phyloP scores from a whole-genome alignment of 2,797 vertebrate species.

The Takifugu ocellatus region DNA sequence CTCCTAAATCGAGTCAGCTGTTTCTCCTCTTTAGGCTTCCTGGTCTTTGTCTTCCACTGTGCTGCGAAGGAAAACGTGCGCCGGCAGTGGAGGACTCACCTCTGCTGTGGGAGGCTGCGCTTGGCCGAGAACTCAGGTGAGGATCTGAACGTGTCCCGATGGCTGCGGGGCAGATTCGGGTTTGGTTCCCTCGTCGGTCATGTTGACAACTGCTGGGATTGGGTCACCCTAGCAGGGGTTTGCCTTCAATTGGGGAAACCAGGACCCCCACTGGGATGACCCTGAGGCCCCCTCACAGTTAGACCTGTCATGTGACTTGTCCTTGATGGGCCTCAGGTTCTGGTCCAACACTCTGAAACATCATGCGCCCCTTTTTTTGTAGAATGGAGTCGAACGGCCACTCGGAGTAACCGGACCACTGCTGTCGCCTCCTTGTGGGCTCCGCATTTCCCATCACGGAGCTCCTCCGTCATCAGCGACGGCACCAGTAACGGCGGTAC shows the following conservation, averaged over 20 bases:
- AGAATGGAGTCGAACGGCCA: slow-evolving; percentile 94
- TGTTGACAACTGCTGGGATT: not conserved
- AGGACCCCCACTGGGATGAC: too few species aligned
- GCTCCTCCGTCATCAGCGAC: slow-evolving; percentile 79
- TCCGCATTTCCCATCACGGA: slow-evolving; percentile 74
- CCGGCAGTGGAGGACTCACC: slow-evolving; percentile 86
- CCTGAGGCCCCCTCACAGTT: too few species aligned
- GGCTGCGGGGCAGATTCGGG: not conserved
- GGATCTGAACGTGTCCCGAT: not conserved
- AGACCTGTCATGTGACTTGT: too few species aligned
- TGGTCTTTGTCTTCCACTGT: slow-evolving; percentile 94
- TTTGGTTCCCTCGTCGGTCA: too few species aligned
- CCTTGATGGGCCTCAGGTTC: too few species aligned
- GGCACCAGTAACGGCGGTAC: slow-evolving; percentile 71
- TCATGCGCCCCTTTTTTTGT: not conserved
- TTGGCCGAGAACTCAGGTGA: slow-evolving; percentile 90
- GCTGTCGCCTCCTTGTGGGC: slow-evolving; percentile 64
- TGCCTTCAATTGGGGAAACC: too few species aligned
- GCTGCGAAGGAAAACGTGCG: slow-evolving; percentile 90
- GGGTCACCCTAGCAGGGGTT: too few species aligned
- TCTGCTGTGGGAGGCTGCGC: slow-evolving; percentile 88
- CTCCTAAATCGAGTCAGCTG: not conserved
- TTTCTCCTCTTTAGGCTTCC: slow-evolving; percentile 78
- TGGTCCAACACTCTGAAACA: too few species aligned
- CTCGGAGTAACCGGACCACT: slow-evolving; percentile 79